phyloP scores from a whole-genome alignment of 2,113 vertebrate species.

The Uria aalge region DNA sequence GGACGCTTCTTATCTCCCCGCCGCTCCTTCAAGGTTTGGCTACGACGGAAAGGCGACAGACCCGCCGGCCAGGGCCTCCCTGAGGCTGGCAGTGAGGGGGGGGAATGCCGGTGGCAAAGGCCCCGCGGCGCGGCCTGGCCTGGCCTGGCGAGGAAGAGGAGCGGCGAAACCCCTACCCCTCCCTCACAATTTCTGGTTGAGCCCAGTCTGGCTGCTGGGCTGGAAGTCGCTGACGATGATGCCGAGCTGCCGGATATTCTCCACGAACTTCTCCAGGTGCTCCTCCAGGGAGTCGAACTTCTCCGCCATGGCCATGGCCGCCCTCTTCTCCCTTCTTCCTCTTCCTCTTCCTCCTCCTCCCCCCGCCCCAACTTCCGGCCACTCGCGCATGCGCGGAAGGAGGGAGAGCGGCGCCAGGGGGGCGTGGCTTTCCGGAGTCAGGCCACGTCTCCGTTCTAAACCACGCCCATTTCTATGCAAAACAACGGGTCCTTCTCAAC shows the following conservation, averaged over 20 bases:
- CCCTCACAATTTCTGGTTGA: conserved; percentile 94
- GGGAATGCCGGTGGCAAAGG: too few relatives aligned
- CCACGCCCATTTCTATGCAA: too few relatives aligned
- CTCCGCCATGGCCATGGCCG: conserved; percentile 79
- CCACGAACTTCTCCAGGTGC: conserved; percentile 96
- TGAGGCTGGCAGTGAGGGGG: accelerated
- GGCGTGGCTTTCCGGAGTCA: too few relatives aligned
- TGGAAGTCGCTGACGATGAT: conserved; percentile 99
- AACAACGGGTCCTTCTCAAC: not conserved
- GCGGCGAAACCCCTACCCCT: not conserved
- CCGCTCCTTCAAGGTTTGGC: too few relatives aligned
- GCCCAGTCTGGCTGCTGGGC: conserved; percentile 94
- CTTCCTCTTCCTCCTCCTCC: not conserved
- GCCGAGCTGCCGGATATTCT: conserved; percentile 96
- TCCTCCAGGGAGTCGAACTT: conserved; percentile 97
- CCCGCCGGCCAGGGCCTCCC: too few relatives aligned
- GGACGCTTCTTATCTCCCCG: not conserved
- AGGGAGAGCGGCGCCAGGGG: accelerated
- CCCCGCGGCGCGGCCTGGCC: not conserved
- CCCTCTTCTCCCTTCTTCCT: accelerated
- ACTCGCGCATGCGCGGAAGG: not conserved
- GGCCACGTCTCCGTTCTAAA: too few relatives aligned
- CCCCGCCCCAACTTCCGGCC: not conserved
- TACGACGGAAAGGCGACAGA: not conserved
- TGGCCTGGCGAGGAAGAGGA: too few relatives aligned